Base-by-base conservation (phyloP, 2,888 invertebrate genomes). In the Sipha maydis region DNA sequence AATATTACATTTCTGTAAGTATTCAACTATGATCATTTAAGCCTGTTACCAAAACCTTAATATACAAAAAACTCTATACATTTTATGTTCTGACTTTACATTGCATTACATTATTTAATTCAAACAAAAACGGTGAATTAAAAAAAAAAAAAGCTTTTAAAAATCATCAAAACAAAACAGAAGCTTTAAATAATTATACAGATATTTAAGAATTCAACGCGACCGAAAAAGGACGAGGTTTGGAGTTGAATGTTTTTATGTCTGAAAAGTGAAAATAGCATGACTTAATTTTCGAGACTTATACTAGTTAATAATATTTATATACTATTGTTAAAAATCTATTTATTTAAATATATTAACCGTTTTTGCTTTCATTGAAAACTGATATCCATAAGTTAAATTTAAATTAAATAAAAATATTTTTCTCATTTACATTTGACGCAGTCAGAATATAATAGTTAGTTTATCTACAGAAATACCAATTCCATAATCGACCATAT, bases 181-280 rank as follows among this genome's bases (percentile, higher is more conserved):
- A 85, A 89, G 89, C 85, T 79, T 67, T 8, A 61, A 61, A 78
- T 83, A 89, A 84, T 86, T 90, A 84, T 91, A 93, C 92, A 91
- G 41, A 80, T 75, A 67, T 75, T 19, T 80, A 88, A 82, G 28
- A 82, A 69, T 21, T 61, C n/a, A 88, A 82, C 34, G n/a, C 76
- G 28, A 93, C 92, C 93, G 93, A 94, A 92, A 94, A 94, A 89
- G 94, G 94, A 92, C 93, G 92, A 90, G 93, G 94, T 92, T 93
- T 93, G 91, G 93, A 92, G 92, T 94, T 94, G 93, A 93, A 94
- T 92, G 93, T 93, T 92, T 92, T 92, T 92, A 92, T 92, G 92
- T 93, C 94, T 94, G 94, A 93, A 94, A 93, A 92, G 91, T 92
- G 92, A 90, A 90, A 90, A 91, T 90, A 90, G 90, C 91, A 85